Conservation (phyloP, 2,113 vertebrate genomes). For the Nesoenas mayeri region DNA sequence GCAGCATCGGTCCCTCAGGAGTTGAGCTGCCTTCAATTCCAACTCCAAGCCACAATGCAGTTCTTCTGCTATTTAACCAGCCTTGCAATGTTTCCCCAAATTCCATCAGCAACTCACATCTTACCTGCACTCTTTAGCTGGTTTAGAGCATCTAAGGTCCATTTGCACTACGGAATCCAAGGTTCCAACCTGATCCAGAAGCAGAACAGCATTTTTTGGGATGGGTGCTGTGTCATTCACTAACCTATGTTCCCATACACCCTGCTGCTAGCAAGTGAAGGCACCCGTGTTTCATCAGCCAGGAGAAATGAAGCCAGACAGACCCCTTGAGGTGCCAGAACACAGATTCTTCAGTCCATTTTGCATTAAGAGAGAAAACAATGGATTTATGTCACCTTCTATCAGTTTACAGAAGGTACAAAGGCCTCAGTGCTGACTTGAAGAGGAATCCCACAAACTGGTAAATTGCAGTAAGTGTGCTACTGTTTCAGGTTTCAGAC, state of each 20-base stretch:
- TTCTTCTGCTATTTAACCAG: not conserved
- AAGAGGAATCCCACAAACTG: not conserved
- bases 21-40: not conserved
- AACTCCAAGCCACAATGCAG: not conserved
- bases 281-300: not conserved
- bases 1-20: not conserved
- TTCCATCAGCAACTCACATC: not conserved
- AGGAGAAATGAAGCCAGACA: not conserved
- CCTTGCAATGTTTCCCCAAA: not conserved
- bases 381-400: no score
- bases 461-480: not conserved
- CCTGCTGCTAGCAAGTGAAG: not conserved
- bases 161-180: not conserved
- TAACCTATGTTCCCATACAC: not conserved
- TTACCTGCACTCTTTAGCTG: not conserved
- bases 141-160: not conserved
- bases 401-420: not conserved
- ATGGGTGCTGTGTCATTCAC: not conserved
- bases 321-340: not conserved
- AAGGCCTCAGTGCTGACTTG: not conserved
- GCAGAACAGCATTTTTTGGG: not conserved
- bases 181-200: not conserved
- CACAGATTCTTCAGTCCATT: not conserved
- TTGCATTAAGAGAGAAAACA: not conserved
- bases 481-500: not conserved